Base-by-base conservation (phyloP, 1,140 invertebrate species). In the Paralvinella palmiformis region DNA sequence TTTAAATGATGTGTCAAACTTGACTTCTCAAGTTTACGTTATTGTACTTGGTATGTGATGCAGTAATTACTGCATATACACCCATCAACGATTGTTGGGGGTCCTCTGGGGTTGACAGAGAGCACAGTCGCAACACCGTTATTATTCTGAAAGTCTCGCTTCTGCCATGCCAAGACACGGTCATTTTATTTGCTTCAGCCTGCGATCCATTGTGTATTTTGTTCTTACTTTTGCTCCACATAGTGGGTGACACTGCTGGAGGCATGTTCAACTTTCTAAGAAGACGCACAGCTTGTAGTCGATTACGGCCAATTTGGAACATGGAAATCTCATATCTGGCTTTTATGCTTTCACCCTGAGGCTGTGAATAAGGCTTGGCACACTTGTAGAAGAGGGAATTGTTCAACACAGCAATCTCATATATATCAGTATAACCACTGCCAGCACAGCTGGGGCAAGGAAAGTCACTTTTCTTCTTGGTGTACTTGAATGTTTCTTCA, bases 271-370 rank as follows among this genome's bases (percentile, higher is more conserved):
- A 22, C 20, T 48, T 24, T 24, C 20, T 24, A 48, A 48, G 45
- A 48, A 48, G 15, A 48, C 17, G 45, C 20, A 48, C 45, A 48
- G 45, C 45, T 24, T 48, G 45, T 24, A 48, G 5, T 22, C 27
- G 27, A 15, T 48, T 48, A 22, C 45, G 45, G 27, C 27, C n/a
- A 24, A n/a, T n/a, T 22, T 22, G 45, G 27, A 24, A 48, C 44
- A 48, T 48, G 2, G 44, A n/a, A n/a, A 48, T 48, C 44, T 48
- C 44, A 48, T 20, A 48, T 24, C 44, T 48, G 44, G 44, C 27
- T n/a, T 48, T 48, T n/a, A 48, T 10, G 10, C 44, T 48, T 48
- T 48, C 44, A 48, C 44, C 44, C 44, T 48, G n/a, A 48, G 44
- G 44, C 44, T 48, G 44, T 3, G 2, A 48, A 3, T 48, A n/a